phyloP scores from a whole-genome alignment of 2,113 vertebrate species.

The Ochotona princeps region DNA sequence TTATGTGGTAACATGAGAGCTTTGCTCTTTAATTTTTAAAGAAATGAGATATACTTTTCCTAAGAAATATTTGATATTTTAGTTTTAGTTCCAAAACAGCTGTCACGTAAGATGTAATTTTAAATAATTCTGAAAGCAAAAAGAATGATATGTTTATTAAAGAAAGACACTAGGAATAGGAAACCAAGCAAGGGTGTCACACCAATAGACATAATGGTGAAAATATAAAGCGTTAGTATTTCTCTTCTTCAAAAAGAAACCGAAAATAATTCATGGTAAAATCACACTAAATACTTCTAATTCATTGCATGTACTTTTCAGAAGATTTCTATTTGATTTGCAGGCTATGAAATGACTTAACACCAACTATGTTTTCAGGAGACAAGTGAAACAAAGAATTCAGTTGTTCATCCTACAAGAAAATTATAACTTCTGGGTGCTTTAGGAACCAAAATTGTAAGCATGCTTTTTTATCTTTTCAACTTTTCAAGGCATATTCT shows the following conservation, averaged over 20 bases:
- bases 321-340: conserved; percentile 17
- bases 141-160: not conserved
- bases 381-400: conserved; percentile 61
- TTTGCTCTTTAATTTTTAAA: conserved; percentile 16
- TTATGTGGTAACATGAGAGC: conserved; percentile 10
- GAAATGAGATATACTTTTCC: not conserved
- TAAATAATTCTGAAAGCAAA: not conserved
- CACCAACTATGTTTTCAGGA: conserved; percentile 48
- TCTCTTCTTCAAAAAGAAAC: not conserved
- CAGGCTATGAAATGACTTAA: conserved; percentile 52
- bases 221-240: conserved; percentile 25
- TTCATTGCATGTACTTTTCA: not conserved
- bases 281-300: not conserved
- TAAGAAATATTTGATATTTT: not conserved
- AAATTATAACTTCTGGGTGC: not conserved
- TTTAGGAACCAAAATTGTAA: conserved; percentile 35
- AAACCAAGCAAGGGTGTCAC: not conserved
- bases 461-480: conserved; percentile 9
- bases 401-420: conserved; percentile 20
- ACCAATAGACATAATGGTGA: not conserved
- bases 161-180: not conserved
- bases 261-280: conserved; percentile 42
- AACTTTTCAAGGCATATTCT: not conserved
- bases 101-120: not conserved
- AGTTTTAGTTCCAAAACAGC: not conserved